Base-by-base conservation (phyloP, 2,113 vertebrate genomes). In the Elanus axillaris region DNA sequence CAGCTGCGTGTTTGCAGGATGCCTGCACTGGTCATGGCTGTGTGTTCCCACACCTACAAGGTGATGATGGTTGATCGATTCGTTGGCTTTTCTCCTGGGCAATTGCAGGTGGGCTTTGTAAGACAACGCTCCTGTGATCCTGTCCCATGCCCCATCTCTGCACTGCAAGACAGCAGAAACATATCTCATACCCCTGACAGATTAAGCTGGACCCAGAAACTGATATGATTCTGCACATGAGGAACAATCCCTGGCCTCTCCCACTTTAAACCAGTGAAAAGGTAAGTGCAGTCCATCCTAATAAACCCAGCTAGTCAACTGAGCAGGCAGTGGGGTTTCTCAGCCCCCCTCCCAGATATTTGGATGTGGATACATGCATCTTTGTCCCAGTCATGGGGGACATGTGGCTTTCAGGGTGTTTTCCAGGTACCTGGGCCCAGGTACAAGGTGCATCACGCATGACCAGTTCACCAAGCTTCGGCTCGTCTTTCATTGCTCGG, bases 391-490 rank as follows among this genome's bases (percentile, higher is more conserved):
- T 43, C 42, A 59, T 9, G 17, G 32, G 29, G n/a, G 29, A 63
- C 9, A 3, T 0, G 0, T 58, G 36, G 31, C 23, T 84, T 58
- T 84, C 1, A 0, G 32, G 21, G 25, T 68, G 2, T 73, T 78
- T 78, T 15, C 25, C 7, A 20, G 32, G 25, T 58, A 36, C 20
- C 8, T 42, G 36, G 58, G 29, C 9, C 42, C 29, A 63, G 25
- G 11, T 36, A 45, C 9, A 23, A 56, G 32, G 9, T 40, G 6
- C 7, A 27, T 23, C 16, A 13, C 17, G 18, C 13, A 6, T 16
- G 20, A 62, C 7, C 12, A 32, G 20, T 59, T 78, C 23, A 63
- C 20, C 16, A 6, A 45, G 16, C 11, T 66, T 67, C 1, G 1
- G 14, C 19, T 83, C 3, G 0, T 66, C 14, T 73, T 67, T 60